Conservation (phyloP, 2,797 vertebrate genomes). For the Synanceia verrucosa region DNA sequence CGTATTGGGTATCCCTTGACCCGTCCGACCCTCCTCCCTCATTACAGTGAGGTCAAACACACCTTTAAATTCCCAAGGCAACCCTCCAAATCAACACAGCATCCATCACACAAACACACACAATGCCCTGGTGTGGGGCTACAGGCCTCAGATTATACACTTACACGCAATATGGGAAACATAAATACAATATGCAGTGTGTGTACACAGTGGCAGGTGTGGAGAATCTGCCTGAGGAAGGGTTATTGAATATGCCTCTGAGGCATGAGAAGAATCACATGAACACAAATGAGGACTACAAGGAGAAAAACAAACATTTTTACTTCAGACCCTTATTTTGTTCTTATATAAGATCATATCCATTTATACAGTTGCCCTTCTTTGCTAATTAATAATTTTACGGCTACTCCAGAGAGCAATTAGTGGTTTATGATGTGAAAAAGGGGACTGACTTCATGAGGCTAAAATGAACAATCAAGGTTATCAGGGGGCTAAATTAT, state of each 20-base stretch:
- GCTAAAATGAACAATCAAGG: conserved; percentile 30
- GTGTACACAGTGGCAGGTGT: conserved; percentile 1
- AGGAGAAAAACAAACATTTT: background rate
- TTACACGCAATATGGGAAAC: conserved; percentile 20
- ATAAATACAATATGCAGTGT: conserved; percentile 18
- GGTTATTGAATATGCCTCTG: conserved; percentile 20
- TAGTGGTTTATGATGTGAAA: conserved; percentile 36
- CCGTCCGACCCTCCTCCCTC: conserved; percentile 32
- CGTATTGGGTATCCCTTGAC: conserved; percentile 23
- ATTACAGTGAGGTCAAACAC: conserved; percentile 65
- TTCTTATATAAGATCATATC: background rate
- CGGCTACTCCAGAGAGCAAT: conserved; percentile 1
- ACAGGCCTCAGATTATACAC: conserved; percentile 2
- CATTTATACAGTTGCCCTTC: background rate
- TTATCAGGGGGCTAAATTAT: conserved; percentile 8
- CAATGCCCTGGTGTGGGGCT: conserved; percentile 8
- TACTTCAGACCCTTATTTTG: background rate
- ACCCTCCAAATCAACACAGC: conserved; percentile 37
- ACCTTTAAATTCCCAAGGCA: conserved; percentile 48
- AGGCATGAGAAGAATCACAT: conserved; percentile 3
- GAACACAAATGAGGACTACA: background rate
- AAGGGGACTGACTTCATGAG: conserved; percentile 11
- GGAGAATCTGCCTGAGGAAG: conserved; percentile 15
- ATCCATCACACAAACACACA: conserved; percentile 54
- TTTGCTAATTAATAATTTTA: conserved; percentile 27